phyloP scores from a whole-genome alignment of 2,113 vertebrate genomes.

The Callithrix jacchus region DNA sequence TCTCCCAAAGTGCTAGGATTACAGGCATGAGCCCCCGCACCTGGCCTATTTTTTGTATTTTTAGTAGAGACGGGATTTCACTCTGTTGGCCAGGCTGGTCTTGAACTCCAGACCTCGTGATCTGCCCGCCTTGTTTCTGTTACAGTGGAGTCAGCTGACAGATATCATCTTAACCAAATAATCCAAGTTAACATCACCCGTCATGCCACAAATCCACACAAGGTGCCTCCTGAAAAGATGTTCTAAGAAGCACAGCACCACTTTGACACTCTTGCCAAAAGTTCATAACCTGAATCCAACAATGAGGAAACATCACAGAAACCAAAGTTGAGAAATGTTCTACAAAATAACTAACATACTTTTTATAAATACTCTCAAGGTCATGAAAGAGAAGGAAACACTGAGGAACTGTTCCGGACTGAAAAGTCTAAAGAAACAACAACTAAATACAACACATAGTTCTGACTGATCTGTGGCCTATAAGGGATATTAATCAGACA shows the following conservation, averaged over 20 bases:
- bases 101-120: too few relatives aligned
- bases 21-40: too few relatives aligned
- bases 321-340: not conserved
- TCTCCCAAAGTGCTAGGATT: too few relatives aligned
- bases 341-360: not conserved
- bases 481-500: not conserved
- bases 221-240: not conserved
- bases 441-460: not conserved
- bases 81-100: too few relatives aligned
- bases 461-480: not conserved
- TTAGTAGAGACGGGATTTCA: too few relatives aligned
- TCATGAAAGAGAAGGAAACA: conserved; percentile 7
- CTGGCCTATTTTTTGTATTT: too few relatives aligned
- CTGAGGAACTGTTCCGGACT: not conserved
- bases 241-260: not conserved
- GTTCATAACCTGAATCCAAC: not conserved
- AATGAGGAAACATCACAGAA: not conserved
- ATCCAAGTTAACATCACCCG: not conserved
- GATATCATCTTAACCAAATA: not conserved
- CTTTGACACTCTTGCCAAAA: not conserved
- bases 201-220: not conserved
- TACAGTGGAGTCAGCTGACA: not conserved
- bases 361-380: not conserved
- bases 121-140: not conserved
- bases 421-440: not conserved